Evolutionary conservation across 2,113 vertebrate species (phyloP).

Genomic region (Coracopsis vasa): DNA sequence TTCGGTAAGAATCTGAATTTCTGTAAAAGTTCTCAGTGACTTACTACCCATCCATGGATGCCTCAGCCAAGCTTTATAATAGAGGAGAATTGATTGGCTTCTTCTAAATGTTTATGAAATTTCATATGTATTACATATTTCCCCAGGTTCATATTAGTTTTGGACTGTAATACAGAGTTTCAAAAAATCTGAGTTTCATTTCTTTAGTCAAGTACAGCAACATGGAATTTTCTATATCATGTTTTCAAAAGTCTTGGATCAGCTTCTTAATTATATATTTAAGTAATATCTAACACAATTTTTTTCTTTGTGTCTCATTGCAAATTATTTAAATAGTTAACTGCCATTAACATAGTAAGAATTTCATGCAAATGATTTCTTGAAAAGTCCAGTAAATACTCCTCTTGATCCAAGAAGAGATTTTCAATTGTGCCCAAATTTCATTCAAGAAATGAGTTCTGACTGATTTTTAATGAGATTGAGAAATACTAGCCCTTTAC

Average conservation of each 20-base stretch:
- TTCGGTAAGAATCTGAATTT: neutral
- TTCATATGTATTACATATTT: neutral
- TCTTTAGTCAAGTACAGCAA: neutral
- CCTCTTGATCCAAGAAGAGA: neutral
- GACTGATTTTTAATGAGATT: neutral
- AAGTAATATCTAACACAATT: neutral
- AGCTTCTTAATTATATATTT: neutral
- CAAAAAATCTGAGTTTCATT: neutral
- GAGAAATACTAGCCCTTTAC: neutral
- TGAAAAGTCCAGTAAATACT: neutral
- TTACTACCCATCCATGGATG: neutral
- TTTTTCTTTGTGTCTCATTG: neutral
- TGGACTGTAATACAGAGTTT: neutral
- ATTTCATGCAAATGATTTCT: neutral
- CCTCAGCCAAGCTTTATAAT: neutral
- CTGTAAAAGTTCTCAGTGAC: neutral
- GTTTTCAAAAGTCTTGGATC: neutral
- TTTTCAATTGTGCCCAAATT: neutral
- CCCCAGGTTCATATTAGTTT: neutral
- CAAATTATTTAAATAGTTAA: neutral
- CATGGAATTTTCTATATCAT: neutral
- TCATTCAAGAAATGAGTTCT: neutral
- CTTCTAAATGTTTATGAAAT: neutral
- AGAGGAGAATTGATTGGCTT: neutral
- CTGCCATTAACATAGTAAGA: neutral